Evolutionary conservation across 2,888 invertebrate species (phyloP).

Genomic region (Amiota minor): DNA sequence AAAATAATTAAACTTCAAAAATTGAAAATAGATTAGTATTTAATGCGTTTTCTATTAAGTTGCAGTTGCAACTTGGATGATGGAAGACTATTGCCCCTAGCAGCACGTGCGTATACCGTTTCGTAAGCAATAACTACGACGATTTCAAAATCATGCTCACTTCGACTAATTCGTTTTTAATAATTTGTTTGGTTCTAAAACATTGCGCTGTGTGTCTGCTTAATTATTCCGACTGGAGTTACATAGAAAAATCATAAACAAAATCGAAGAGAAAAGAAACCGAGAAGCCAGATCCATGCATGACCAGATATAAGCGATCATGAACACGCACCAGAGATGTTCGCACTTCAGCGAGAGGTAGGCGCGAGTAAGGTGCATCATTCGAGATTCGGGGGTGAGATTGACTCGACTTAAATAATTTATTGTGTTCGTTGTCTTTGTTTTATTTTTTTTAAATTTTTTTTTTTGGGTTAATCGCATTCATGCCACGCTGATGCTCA

Average conservation of each 20-base stretch:
- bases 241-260: conserved; percentile 4
- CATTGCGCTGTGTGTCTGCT: conserved; percentile 51
- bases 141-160: conserved; percentile 63
- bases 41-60: conserved; percentile 64
- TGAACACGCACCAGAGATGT: conserved; percentile 44
- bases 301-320: conserved; percentile 44
- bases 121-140: conserved; percentile 33
- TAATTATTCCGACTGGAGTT: conserved; percentile 31
- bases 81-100: conserved; percentile 30
- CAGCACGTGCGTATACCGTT: conserved; percentile 56
- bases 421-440: conserved; percentile 49
- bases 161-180: conserved; percentile 71
- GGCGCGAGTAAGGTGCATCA: conserved; percentile 37
- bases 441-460: conserved; percentile 14
- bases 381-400: conserved; percentile 61
- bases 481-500: neutral
- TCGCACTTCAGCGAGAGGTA: conserved; percentile 44
- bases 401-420: conserved; percentile 56
- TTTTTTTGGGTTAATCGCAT: conserved; percentile 17
- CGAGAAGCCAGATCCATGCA: too few species aligned
- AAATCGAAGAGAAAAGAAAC: too few species aligned
- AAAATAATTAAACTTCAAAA: conserved; percentile 48
- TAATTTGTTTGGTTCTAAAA: conserved; percentile 64
- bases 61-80: conserved; percentile 4
- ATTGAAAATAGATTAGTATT: conserved; percentile 70